Conservation (phyloP, 2,113 vertebrate genomes). For the Pollachius pollachius region DNA sequence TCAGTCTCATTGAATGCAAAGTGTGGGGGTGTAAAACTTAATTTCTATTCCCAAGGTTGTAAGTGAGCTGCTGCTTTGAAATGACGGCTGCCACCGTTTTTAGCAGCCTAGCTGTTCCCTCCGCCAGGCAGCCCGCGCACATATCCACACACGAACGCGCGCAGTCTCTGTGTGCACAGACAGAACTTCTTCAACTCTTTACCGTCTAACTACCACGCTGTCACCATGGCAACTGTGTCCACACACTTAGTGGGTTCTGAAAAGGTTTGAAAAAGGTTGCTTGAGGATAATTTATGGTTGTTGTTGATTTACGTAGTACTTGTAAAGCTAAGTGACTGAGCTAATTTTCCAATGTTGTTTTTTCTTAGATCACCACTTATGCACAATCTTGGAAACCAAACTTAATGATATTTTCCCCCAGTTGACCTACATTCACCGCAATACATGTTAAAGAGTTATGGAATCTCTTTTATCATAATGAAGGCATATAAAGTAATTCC, state of each 20-base stretch:
- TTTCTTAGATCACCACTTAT: no score
- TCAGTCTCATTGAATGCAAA: slow-evolving; percentile 68
- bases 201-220: slow-evolving; percentile 60
- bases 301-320: slow-evolving; percentile 58
- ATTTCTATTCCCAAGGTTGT: slow-evolving; percentile 61
- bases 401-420: background rate
- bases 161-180: slow-evolving; percentile 68
- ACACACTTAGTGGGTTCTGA: slow-evolving; percentile 49
- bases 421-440: no score
- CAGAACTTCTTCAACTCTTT: slow-evolving; percentile 56
- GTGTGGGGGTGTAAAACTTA: slow-evolving; percentile 63
- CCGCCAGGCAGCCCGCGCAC: slow-evolving; percentile 41
- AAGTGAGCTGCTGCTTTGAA: slow-evolving; percentile 58
- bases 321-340: slow-evolving; percentile 39
- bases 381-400: background rate
- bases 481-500: no score
- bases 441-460: no score
- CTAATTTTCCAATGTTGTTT: background rate
- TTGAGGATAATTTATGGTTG: slow-evolving; percentile 60
- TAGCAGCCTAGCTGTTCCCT: slow-evolving; percentile 2
- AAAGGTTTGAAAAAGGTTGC: slow-evolving; percentile 54
- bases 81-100: slow-evolving; percentile 23
- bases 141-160: slow-evolving; percentile 47
- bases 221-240: slow-evolving; percentile 77
- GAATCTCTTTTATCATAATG: no score